Base-by-base conservation (phyloP, 2,113 vertebrate genomes). In the Pteropus alecto region DNA sequence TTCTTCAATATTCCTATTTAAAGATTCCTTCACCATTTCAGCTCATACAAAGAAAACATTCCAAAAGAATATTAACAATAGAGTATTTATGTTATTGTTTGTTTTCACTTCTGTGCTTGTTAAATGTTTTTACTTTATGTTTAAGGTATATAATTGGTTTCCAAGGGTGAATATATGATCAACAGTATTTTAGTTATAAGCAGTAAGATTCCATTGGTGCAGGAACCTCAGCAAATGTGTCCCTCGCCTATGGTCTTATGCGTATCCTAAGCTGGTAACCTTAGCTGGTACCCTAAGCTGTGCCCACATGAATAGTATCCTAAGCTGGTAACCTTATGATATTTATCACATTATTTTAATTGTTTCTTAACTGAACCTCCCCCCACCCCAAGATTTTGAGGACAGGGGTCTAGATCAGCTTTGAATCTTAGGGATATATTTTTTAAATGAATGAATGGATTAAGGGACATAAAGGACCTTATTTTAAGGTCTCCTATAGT, bases 21-120 rank as follows among this genome's bases (percentile, higher is more conserved):
- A 96, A 90, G 93, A 87, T 93, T 90, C 7, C 35, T 65, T 90
- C 58, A 38, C n/a, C 70, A 94, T 18, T 96, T 88, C 73, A 73
- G 24, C 79, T 92, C 22, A 60, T 84, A 21, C 1, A 76, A 92
- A 92, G 61, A 86, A 84, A 88, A 46, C 54, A 93, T 16, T 67
- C 16, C 30, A 73, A 65, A 87, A 33, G 21, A 73, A 92, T 85
- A 85, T 84, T 85, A 94, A 91, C 26, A 90, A 22, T 93, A 6
- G 71, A 38, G 26, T 71, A 79, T 74, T 88, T 84, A 71, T 79
- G 7, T 84, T 87, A 5, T 51, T 65, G 21, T 68, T 51, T 65
- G 21, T 68, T 85, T 93, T 87, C 46, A 74, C 33, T 79, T 87
- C 48, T 61, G 0, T 96, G 28, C 71, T 81, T 92, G 81, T 58